Conservation (phyloP, 2,888 invertebrate genomes). For the Cosmia pyralina region DNA sequence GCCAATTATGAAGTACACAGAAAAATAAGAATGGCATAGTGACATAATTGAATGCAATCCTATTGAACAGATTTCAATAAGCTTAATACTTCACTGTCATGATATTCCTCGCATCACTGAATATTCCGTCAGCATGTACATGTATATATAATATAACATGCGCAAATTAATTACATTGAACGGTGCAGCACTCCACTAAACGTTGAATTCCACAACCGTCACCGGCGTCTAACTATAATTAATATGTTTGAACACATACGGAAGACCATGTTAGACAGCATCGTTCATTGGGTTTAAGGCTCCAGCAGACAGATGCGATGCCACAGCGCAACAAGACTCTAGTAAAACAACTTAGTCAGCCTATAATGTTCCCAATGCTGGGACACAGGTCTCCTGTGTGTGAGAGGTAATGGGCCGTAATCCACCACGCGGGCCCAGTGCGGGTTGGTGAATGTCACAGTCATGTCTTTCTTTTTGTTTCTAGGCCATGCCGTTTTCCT, state of each 20-base stretch:
- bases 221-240: slow-evolving; percentile 57
- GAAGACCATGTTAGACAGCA: not conserved
- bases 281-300: not conserved
- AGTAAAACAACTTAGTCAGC: too few species aligned
- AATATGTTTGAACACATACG: slow-evolving; percentile 51
- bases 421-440: too few species aligned
- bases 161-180: slow-evolving; percentile 51
- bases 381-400: too few species aligned
- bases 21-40: not conserved
- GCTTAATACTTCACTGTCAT: not conserved
- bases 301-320: too few species aligned
- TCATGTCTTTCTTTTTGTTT: too few species aligned
- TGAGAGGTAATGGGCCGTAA: too few species aligned
- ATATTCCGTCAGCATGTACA: slow-evolving; percentile 4
- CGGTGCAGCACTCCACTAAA: slow-evolving; percentile 47
- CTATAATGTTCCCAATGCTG: too few species aligned
- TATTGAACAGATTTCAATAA: not conserved
- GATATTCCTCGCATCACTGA: not conserved
- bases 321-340: too few species aligned
- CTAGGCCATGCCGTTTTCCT: too few species aligned
- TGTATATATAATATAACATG: not conserved
- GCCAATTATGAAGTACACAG: not conserved
- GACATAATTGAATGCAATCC: not conserved
- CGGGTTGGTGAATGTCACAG: too few species aligned
- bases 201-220: slow-evolving; percentile 49